A percentile compares a stretch with the other conserved stretches of the same genome.
phyloP scores from a whole-genome alignment of 2,113 vertebrate species.

The Gymnorhina tibicen region DNA sequence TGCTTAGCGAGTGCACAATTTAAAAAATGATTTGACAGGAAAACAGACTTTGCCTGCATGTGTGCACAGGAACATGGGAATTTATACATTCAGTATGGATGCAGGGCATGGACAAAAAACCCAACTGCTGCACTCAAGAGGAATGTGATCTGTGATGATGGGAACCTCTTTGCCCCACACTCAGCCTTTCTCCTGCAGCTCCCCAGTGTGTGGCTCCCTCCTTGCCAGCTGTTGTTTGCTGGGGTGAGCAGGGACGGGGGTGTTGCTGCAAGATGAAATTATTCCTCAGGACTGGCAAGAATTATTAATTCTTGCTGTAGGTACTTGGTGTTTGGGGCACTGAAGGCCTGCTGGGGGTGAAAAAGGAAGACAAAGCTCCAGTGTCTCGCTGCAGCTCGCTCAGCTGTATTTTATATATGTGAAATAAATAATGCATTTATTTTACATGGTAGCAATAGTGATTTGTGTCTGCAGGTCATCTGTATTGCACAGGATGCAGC shows the following conservation, averaged over 20 bases:
- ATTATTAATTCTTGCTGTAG: background rate
- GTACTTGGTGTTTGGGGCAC: background rate
- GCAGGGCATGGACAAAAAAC: accelerated
- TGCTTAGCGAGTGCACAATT: constrained; percentile 23
- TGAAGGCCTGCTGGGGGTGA: background rate
- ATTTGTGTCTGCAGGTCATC: accelerated
- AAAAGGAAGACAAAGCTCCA: background rate
- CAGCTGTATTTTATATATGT: background rate
- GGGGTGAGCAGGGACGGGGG: background rate
- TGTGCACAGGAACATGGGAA: background rate
- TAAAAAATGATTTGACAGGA: constrained; percentile 26
- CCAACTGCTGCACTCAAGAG: background rate
- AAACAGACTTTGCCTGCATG: background rate
- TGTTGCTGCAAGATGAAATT: accelerated
- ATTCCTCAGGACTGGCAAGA: background rate
- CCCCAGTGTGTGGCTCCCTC: accelerated
- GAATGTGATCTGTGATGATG: background rate
- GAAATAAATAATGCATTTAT: background rate
- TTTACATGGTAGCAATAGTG: background rate
- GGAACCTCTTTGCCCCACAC: background rate
- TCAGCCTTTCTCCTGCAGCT: background rate
- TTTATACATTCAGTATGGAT: background rate
- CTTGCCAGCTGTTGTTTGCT: too few species aligned
- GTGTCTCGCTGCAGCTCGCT: accelerated
- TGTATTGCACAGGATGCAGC: background rate